A percentile compares a stretch with the other conserved stretches of the same genome.
Evolutionary conservation across 1,140 invertebrate species (phyloP).

Genomic region (Diorhabda elongata): DNA sequence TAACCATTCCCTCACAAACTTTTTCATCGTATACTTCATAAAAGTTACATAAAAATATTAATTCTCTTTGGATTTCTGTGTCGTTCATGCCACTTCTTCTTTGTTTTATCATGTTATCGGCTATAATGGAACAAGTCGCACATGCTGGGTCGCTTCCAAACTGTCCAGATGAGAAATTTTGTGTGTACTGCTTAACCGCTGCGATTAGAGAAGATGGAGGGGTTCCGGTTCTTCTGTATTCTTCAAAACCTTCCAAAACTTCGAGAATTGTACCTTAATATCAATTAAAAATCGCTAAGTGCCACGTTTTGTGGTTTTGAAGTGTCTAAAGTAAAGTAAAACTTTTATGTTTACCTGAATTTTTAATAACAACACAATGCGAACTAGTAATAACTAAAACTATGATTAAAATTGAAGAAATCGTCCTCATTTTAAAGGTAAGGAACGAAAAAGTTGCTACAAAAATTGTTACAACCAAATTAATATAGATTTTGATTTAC

Average conservation of each 20-base stretch:
- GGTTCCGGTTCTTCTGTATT: neutral
- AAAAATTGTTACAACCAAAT: too few relatives aligned
- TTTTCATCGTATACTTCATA: neutral
- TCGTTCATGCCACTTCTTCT: neutral
- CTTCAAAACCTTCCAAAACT: neutral
- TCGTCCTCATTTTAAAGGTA: too few relatives aligned
- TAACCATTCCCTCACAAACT: neutral
- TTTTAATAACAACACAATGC: too few relatives aligned
- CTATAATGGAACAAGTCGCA: neutral
- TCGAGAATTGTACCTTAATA: neutral
- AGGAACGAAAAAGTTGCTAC: too few relatives aligned
- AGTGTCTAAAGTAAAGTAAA: too few relatives aligned
- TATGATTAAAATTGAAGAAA: too few relatives aligned
- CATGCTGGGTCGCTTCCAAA: neutral
- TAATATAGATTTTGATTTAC: too few relatives aligned
- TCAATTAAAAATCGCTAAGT: neutral
- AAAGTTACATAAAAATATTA: neutral
- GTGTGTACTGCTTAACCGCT: neutral
- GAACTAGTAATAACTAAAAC: too few relatives aligned
- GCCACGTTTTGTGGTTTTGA: too few relatives aligned
- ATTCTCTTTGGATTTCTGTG: neutral
- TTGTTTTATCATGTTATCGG: neutral
- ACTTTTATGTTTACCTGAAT: too few relatives aligned
- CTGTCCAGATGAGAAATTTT: neutral
- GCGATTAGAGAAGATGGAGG: neutral